Conservation (phyloP, 2,888 invertebrate species). For the Zaprionus bogoriensis region DNA sequence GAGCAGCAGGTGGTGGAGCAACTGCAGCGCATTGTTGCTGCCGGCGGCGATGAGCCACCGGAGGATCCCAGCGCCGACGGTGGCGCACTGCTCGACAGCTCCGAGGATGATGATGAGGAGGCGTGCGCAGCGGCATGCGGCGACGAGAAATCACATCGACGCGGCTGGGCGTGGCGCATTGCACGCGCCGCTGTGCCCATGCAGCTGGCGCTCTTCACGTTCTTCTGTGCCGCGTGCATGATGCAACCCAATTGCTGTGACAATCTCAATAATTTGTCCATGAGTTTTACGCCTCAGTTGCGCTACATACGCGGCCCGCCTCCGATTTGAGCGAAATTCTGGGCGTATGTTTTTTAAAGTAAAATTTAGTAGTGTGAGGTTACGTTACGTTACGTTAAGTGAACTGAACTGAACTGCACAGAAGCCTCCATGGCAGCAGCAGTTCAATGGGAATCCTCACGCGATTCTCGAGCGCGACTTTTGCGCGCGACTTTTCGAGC, state of each 20-base stretch:
- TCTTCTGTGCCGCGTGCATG: constrained; percentile 88
- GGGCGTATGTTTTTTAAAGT: constrained; percentile 21
- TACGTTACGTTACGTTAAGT: too few species aligned
- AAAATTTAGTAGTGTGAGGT: constrained; percentile 29
- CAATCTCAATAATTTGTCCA: constrained; percentile 88
- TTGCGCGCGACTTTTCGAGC: constrained; percentile 9
- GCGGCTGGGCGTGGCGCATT: constrained; percentile 87
- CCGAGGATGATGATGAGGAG: constrained; percentile 58
- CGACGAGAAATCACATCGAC: constrained; percentile 39
- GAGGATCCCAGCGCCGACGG: constrained; percentile 61
- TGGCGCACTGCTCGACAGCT: constrained; percentile 55
- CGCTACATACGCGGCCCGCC: constrained; percentile 90
- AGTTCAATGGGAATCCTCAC: too few species aligned
- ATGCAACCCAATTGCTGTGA: constrained; percentile 90
- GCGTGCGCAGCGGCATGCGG: too few species aligned
- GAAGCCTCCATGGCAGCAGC: too few species aligned
- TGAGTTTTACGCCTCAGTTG: constrained; percentile 89
- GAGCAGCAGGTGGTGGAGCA: constrained; percentile 38
- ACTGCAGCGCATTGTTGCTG: constrained; percentile 30
- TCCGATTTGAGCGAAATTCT: constrained; percentile 86
- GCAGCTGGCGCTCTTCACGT: constrained; percentile 87
- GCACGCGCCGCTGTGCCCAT: constrained; percentile 88
- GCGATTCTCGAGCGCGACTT: constrained; percentile 28
- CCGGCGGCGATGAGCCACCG: constrained; percentile 71
- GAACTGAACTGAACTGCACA: too few species aligned